A percentile compares a stretch with the other conserved stretches of the same genome.
Conservation (phyloP, 2,113 vertebrate species). For the Piaya cayana region DNA sequence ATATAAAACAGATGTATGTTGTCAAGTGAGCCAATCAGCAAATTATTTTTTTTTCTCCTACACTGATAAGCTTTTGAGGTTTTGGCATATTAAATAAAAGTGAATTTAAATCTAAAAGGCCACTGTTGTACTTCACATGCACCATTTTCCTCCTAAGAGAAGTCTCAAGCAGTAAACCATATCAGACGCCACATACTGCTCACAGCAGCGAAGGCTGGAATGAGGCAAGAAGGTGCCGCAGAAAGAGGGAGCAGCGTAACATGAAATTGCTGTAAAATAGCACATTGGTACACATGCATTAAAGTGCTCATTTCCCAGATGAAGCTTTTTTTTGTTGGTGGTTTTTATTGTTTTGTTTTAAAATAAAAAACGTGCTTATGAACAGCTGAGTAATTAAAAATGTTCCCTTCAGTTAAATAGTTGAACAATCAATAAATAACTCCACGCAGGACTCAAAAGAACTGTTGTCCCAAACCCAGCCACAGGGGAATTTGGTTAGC, state of each 20-base stretch:
- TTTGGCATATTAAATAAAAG: neutral
- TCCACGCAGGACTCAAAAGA: neutral
- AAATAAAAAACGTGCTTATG: neutral
- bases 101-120: neutral
- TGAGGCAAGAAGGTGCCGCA: neutral
- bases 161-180: neutral
- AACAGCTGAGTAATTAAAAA: neutral
- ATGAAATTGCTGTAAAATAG: neutral
- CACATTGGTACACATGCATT: neutral
- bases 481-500: neutral
- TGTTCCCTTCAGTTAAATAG: neutral
- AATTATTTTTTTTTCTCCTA: neutral
- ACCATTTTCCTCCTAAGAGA: neutral
- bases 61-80: neutral
- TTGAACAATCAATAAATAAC: neutral
- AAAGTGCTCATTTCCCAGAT: neutral
- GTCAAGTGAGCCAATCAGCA: neutral
- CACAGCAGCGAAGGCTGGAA: neutral
- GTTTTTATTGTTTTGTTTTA: neutral
- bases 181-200: neutral
- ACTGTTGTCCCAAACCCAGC: neutral
- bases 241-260: neutral
- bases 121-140: neutral
- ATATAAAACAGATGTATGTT: neutral
- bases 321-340: neutral